A percentile compares a stretch with the other conserved stretches of the same genome.
Conservation (phyloP, 2,888 invertebrate species). For the Leptinotarsa juncta region DNA sequence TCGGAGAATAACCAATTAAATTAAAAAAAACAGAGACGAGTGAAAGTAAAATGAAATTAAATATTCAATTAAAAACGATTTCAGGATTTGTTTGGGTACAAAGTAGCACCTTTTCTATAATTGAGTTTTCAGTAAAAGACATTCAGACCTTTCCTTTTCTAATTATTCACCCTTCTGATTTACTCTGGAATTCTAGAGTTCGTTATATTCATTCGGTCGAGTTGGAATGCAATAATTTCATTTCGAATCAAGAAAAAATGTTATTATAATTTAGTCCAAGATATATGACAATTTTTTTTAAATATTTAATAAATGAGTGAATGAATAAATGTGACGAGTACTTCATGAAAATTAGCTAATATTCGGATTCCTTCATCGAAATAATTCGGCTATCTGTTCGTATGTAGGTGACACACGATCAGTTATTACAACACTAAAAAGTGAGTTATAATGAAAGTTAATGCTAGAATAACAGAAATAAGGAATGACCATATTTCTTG, state of each 20-base stretch:
- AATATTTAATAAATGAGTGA: no score
- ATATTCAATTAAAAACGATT: neutral
- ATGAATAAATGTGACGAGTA: no score
- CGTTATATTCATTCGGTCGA: neutral
- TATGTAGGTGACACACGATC: no score
- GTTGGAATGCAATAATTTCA: neutral
- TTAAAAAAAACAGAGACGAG: neutral
- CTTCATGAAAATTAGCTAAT: no score
- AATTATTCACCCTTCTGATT: neutral
- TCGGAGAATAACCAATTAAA: neutral
- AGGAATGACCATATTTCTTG: no score
- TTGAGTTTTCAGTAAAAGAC: slow-evolving; percentile 2
- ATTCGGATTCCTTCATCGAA: no score
- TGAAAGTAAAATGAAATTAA: slow-evolving; percentile 5
- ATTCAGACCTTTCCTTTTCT: neutral
- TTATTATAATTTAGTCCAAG: no score
- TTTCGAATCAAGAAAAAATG: neutral
- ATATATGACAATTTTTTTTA: no score
- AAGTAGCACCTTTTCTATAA: slow-evolving; percentile 5
- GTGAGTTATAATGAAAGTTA: no score
- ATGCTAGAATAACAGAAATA: no score
- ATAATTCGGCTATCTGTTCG: no score
- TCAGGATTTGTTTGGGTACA: neutral
- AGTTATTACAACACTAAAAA: no score
- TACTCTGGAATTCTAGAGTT: neutral